Base-by-base conservation (phyloP, 2,888 invertebrate species). In the Linnaemya vulpina region DNA sequence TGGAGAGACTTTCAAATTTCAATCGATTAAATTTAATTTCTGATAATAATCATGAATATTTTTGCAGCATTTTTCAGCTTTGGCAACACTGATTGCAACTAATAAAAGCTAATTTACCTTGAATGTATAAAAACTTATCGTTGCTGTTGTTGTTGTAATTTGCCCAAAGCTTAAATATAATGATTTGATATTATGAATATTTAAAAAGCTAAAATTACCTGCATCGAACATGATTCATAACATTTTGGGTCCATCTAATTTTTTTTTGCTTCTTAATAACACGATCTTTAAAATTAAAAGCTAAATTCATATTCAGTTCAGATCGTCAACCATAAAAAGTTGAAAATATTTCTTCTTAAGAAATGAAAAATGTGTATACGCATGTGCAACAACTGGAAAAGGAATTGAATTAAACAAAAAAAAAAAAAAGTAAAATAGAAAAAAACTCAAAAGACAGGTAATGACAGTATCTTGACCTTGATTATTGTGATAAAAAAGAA, bases 391-490 rank as follows among this genome's bases (percentile, higher is more conserved):
- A 55, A 55, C 25, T 20, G 9, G 9, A 60, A 58, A 53, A 75
- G 15, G 38, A 51, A 75, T 75, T 15, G 25, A 49, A 35, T n/a
- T 7, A 46, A 49, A n/a, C n/a, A n/a, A n/a, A 30, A 30, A 30
- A 38, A 13, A 17, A 60, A 43, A n/a, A 53, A 9, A 60, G 1
- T 17, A 51, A 58, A n/a, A n/a, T n/a, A n/a, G n/a, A n/a, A 43
- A 60, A 43, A 51, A 60, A 40, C 63, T 46, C 55, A 70, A 38
- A 81, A 63, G 30, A 73, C 76, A 68, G 60, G 77, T 84, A 84
- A 77, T 84, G 77, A 78, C 81, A 81, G 73, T 81, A 78, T 81
- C 63, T 74, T 78, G 81, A 81, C 84, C 84, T 84, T 84, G 84
- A 84, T 81, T 84, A 63, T 77, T 80, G 55, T 76, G 68, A 73